Conservation (phyloP, 2,797 vertebrate species). For the Notoglanidium macrostoma region DNA sequence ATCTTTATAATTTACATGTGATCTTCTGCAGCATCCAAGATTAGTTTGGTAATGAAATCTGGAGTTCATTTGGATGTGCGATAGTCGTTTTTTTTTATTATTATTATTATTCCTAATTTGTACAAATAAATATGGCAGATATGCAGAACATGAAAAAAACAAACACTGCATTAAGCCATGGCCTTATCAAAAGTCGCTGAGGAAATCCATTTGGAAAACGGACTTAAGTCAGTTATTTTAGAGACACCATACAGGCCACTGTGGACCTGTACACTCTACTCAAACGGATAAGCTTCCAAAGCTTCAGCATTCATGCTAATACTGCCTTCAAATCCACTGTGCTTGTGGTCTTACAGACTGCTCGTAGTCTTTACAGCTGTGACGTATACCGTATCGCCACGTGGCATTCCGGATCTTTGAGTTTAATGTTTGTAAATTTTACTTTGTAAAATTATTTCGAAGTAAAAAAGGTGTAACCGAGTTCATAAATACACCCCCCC, state of each 20-base stretch:
- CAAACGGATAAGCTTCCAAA: background rate
- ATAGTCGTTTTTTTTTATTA: background rate
- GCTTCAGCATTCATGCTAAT: background rate
- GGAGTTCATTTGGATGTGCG: background rate
- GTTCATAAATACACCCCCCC: background rate
- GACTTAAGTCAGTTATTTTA: background rate
- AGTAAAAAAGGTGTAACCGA: background rate
- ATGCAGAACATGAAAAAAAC: background rate
- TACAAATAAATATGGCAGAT: background rate
- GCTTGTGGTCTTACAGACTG: too few relatives aligned
- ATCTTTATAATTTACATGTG: background rate
- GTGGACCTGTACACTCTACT: background rate
- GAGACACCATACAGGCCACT: background rate
- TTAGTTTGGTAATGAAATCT: background rate
- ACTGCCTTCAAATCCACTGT: background rate
- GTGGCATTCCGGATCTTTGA: too few relatives aligned
- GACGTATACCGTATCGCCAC: too few relatives aligned
- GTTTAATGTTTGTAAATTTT: background rate
- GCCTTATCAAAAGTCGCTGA: background rate
- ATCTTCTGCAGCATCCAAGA: background rate
- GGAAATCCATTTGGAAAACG: background rate
- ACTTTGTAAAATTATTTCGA: background rate
- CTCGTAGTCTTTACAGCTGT: too few relatives aligned
- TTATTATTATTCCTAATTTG: background rate
- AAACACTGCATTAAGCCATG: background rate